These are phyloP conservation scores for Trileptium ribeirensis DNA, from an alignment of 2,888 invertebrate species.

Conservation along the genomic window DNA sequence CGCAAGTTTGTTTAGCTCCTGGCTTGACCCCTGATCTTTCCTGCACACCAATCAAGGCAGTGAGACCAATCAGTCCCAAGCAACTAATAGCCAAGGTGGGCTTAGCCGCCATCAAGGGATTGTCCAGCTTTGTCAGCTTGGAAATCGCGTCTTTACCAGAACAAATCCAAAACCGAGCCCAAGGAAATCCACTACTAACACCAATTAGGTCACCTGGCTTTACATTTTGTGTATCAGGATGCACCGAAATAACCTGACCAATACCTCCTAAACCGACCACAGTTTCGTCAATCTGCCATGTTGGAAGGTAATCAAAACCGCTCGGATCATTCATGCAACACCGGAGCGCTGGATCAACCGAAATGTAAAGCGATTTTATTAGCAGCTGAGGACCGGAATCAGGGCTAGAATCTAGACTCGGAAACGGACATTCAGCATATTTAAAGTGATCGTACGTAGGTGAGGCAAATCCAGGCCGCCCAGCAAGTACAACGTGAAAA, in stretches of 20 bases:
- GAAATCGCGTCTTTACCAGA: background rate
- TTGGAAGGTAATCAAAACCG: slow-evolving; percentile 52
- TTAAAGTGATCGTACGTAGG: background rate
- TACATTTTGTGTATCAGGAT: background rate
- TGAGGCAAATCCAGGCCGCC: background rate
- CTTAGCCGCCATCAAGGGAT: slow-evolving; percentile 32
- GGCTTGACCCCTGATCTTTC: slow-evolving; percentile 48
- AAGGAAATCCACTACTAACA: slow-evolving; percentile 45
- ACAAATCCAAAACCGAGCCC: slow-evolving; percentile 42
- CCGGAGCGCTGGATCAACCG: slow-evolving; percentile 36
- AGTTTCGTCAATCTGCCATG: slow-evolving; percentile 48
- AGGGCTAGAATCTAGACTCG: background rate
- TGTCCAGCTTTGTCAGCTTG: background rate
- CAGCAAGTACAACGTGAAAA: background rate
- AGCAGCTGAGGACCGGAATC: background rate
- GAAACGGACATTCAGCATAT: background rate
- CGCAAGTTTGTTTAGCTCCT: slow-evolving; percentile 49
- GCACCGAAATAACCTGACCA: slow-evolving; percentile 44
- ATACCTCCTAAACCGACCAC: slow-evolving; percentile 51
- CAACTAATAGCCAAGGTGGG: slow-evolving; percentile 43
- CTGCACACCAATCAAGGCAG: slow-evolving; percentile 50
- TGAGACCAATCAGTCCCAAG: slow-evolving; percentile 50
- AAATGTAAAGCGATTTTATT: background rate
- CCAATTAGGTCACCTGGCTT: slow-evolving; percentile 43
- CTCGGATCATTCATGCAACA: slow-evolving; percentile 53